phyloP scores from a whole-genome alignment of 2,113 vertebrate genomes.

The Passer domesticus region DNA sequence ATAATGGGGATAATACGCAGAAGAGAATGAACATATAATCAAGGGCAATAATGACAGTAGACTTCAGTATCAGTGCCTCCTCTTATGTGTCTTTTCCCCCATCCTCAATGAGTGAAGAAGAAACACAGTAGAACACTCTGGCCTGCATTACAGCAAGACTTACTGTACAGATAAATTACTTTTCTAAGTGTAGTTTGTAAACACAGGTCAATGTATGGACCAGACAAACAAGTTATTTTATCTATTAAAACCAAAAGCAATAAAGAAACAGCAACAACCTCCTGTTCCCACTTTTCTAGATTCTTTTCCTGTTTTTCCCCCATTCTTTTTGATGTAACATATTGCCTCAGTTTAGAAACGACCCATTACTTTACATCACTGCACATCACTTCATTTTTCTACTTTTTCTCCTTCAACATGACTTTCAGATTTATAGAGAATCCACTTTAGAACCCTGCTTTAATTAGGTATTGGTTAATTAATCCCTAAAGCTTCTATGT shows the following conservation, averaged over 20 bases:
- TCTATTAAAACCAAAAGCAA: neutral
- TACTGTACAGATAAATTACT: neutral
- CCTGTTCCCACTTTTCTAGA: neutral
- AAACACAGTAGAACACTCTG: neutral
- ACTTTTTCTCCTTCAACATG: neutral
- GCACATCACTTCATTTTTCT: neutral
- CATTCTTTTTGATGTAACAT: neutral
- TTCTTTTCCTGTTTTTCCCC: neutral
- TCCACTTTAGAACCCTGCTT: neutral
- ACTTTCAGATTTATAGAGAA: conserved; percentile 12
- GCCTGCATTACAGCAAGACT: neutral
- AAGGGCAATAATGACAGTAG: neutral
- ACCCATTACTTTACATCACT: neutral
- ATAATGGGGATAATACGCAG: neutral
- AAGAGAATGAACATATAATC: neutral
- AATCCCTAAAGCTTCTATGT: conserved; percentile 14
- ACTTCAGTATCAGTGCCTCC: neutral
- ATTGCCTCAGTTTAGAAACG: neutral
- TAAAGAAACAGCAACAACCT: neutral
- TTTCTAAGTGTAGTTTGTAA: neutral
- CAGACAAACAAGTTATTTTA: neutral
- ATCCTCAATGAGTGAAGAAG: neutral
- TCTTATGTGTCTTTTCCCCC: neutral
- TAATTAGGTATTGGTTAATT: conserved; percentile 34
- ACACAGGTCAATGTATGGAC: neutral